Conservation (phyloP, 1,140 invertebrate genomes). For the Protaetia brevitarsis region DNA sequence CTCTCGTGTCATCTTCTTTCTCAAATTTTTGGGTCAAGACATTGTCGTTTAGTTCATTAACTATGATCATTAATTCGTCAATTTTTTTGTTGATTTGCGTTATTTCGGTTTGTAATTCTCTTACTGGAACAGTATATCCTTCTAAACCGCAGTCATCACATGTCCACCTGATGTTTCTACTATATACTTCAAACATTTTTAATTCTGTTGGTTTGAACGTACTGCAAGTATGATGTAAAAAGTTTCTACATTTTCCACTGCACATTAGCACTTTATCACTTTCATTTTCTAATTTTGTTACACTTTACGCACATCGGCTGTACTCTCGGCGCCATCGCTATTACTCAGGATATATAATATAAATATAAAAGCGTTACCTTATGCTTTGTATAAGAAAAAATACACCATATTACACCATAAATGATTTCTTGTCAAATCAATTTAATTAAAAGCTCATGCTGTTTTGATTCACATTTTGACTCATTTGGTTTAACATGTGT, state of each 20-base stretch:
- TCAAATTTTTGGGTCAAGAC: no score
- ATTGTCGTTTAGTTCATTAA: neutral
- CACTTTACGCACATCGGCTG: neutral
- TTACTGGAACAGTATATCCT: neutral
- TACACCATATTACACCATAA: no score
- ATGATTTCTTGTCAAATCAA: no score
- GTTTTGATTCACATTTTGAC: no score
- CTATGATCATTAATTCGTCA: neutral
- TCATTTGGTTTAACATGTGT: no score
- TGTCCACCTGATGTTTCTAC: neutral
- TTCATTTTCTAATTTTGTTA: slow-evolving; percentile 6
- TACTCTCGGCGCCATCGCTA: slow-evolving; percentile 6
- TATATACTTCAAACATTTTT: neutral
- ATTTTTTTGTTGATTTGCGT: neutral
- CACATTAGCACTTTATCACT: slow-evolving; percentile 3
- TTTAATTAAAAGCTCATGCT: no score
- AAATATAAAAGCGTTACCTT: no score
- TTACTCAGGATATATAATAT: no score
- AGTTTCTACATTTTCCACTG: no score
- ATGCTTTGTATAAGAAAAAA: no score
- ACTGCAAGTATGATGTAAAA: no score
- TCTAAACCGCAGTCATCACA: neutral
- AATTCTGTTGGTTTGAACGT: neutral
- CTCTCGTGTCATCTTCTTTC: no score
- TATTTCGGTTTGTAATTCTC: neutral